A percentile compares a stretch with the other conserved stretches of the same genome.
Conservation (phyloP, 30 jellyfish, hydroid and myxozoan genomes). For the Hydractinia symbiolongicarpus region DNA sequence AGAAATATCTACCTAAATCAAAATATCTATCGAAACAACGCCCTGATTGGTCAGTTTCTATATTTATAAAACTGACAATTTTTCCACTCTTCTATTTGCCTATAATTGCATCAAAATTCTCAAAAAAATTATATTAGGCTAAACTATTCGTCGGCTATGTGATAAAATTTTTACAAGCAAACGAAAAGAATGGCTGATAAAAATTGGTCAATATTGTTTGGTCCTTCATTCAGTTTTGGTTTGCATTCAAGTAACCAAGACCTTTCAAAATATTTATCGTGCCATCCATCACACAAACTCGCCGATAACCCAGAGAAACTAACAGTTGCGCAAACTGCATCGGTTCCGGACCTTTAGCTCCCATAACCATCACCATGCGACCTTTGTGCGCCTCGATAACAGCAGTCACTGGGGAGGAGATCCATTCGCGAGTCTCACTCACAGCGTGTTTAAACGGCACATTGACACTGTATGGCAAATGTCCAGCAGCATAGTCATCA, state of each 20-base stretch:
- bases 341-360: constrained; percentile 75
- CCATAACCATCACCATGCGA: constrained; percentile 76
- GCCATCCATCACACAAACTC: constrained; percentile 98
- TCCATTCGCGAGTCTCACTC: constrained; percentile 48
- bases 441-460: constrained; percentile 77
- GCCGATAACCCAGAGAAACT: constrained; percentile 73
- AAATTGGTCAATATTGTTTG: no score
- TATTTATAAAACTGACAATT: no score
- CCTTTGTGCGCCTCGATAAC: constrained; percentile 70
- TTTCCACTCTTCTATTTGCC: no score
- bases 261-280: constrained; percentile 55
- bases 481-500: constrained; percentile 78
- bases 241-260: constrained; percentile 62
- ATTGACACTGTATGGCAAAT: constrained; percentile 63
- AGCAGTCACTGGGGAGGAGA: constrained; percentile 34
- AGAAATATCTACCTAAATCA: no score
- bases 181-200: no score
- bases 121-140: no score
- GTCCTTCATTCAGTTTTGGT: not conserved
- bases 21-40: no score
- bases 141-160: no score
- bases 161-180: no score
- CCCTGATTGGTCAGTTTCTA: no score
- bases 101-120: no score
- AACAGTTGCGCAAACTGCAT: constrained; percentile 71